phyloP scores from a whole-genome alignment of 2,113 vertebrate species.

The Vicugna pacos region DNA sequence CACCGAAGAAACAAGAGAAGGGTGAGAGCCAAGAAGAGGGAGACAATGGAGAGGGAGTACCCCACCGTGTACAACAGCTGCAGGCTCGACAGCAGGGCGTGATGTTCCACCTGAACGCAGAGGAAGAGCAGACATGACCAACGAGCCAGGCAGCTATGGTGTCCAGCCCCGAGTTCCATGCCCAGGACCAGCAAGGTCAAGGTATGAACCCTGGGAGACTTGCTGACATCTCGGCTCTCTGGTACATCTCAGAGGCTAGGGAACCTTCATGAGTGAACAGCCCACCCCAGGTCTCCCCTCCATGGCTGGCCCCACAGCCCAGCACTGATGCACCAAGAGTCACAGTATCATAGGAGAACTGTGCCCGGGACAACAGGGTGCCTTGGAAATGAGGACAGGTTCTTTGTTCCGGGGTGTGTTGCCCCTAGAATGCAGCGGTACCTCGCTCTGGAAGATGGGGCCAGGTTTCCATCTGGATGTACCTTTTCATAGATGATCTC shows the following conservation, averaged over 20 bases:
- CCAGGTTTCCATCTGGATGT: not conserved
- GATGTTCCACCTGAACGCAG: conserved; percentile 88
- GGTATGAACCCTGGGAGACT: not conserved
- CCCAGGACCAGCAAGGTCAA: not conserved
- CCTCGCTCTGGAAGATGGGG: not conserved
- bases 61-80: conserved; percentile 93
- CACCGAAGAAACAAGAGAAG: conserved; percentile 94
- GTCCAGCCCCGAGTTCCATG: not conserved
- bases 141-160: not conserved
- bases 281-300: not conserved
- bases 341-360: not conserved
- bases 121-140: conserved; percentile 31
- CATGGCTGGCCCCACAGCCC: not conserved
- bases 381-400: not conserved
- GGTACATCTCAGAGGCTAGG: not conserved
- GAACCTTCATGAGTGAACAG: not conserved
- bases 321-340: not conserved
- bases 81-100: conserved; percentile 86
- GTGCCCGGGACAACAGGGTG: not conserved
- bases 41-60: conserved; percentile 93
- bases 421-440: not conserved
- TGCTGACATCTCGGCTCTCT: not conserved
- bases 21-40: conserved; percentile 92
- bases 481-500: not conserved
- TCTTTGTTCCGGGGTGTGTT: not conserved